Evolutionary conservation across 2,888 invertebrate genomes (phyloP).

Genomic region (Abrostola tripartita): DNA sequence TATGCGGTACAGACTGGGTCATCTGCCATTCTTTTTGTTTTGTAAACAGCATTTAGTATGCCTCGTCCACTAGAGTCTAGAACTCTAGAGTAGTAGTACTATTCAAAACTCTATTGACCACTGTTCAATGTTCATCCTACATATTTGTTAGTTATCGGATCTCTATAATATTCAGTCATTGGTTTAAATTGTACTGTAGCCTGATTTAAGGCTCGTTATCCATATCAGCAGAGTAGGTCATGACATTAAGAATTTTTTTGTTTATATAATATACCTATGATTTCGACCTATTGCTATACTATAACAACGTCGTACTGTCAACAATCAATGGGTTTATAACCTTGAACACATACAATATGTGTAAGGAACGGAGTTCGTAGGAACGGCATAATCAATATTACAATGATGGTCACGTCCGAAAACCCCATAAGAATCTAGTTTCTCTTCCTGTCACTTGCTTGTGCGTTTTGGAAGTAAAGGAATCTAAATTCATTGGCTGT

Average conservation of each 20-base stretch:
- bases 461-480: neutral
- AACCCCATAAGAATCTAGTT: slow-evolving; percentile 2
- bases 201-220: no score
- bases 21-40: neutral
- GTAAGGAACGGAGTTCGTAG: neutral
- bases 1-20: neutral
- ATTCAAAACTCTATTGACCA: no score
- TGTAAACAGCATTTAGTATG: neutral
- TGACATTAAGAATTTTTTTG: no score
- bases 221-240: no score
- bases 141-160: no score
- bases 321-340: no score
- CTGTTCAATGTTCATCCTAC: no score
- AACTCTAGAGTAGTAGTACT: no score
- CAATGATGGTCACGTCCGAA: slow-evolving; percentile 6
- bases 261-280: no score
- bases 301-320: neutral
- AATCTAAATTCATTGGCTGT: slow-evolving; percentile 13
- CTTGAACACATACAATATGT: neutral
- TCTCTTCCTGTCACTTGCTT: slow-evolving; percentile 10
- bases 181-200: no score
- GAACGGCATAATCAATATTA: neutral
- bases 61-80: neutral
- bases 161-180: no score
- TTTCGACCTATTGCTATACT: no score